Base-by-base conservation (phyloP, 1,140 invertebrate genomes). In the Brachionus sp. region DNA sequence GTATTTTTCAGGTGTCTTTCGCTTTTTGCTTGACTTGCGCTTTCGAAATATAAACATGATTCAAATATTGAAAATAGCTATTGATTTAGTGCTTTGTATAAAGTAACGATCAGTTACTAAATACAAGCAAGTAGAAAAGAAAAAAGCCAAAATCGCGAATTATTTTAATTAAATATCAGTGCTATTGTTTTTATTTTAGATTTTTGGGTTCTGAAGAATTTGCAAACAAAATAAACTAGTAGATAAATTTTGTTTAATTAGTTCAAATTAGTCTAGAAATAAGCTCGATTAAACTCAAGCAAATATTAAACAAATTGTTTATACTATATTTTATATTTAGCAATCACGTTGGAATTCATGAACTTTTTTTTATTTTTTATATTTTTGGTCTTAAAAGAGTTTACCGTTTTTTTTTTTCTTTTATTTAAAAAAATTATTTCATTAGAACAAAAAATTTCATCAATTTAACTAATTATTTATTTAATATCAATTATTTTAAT, bases 41-140 rank as follows among this genome's bases (percentile, higher is more conserved):
- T 37, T 70, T 70, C 35, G 66, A 70, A 70, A 70, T 37, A 70
- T 70, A 39, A 70, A 70, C 66, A 70, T 70, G 25, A 10, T 25
- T 29, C 1, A 57, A 57, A 13, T 13, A 33, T 13, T 7, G 33
- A 66, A 13, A 33, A 66, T 13, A 33, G 33, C 19, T 57, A 57
- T 25, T 16, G 50, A 57, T 37, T 33, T n/a, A 12, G 29, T 66
- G 64, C 25, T 66, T 66, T 12, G 64, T 66, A 66, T 33, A 37
- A 66, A 66, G 64, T 66, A 66, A 66, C 64, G n/a, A 66, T 66
- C 64, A 13, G 64, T 66, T 66, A 66, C 64, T 57, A 57, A 57
- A 57, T 57, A 57, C 50, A 19, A 57, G 50, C 50, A 57, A 29
- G 16, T 25, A 57, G 50, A 57, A 57, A 57, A 57, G n/a, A 57